Evolutionary conservation across 1,140 invertebrate species (phyloP).

Genomic region (Drosophila pachea): DNA sequence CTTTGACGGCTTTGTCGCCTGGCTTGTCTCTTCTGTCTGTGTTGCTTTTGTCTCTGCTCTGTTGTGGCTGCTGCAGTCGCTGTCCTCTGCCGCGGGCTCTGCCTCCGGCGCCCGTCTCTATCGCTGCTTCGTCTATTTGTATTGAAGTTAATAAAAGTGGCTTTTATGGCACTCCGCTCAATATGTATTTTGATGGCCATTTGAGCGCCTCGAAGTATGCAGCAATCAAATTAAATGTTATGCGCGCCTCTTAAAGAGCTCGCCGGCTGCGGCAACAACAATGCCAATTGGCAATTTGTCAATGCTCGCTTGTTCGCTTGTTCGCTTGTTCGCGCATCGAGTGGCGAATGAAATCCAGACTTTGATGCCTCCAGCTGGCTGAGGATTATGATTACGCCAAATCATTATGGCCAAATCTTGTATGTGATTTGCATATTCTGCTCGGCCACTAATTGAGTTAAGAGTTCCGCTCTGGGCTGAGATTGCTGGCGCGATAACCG

Average conservation of each 20-base stretch:
- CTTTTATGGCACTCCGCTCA: conserved; percentile 70
- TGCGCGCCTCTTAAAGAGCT: conserved; percentile 62
- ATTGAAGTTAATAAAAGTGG: conserved; percentile 73
- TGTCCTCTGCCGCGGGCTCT: conserved; percentile 2
- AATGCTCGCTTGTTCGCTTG: conserved; percentile 38
- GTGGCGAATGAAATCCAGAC: conserved; percentile 53
- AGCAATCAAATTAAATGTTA: conserved; percentile 76
- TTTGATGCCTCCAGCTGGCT: conserved; percentile 30
- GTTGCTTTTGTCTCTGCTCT: conserved; percentile 40
- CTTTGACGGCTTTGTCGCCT: conserved; percentile 62
- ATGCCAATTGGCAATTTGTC: conserved; percentile 43
- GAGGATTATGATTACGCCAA: conserved; percentile 44
- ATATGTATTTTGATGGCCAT: conserved; percentile 73
- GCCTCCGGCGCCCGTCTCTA: not conserved
- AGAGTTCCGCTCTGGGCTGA: conserved; percentile 40
- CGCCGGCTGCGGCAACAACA: conserved; percentile 24
- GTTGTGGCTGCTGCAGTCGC: conserved; percentile 23
- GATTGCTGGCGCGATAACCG: conserved; percentile 37
- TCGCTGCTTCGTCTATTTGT: conserved; percentile 42
- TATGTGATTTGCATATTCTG: conserved; percentile 57
- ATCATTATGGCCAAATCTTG: conserved; percentile 62
- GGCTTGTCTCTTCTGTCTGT: conserved; percentile 45
- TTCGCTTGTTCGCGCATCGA: conserved; percentile 48
- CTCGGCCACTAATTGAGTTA: conserved; percentile 63
- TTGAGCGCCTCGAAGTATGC: conserved; percentile 68